phyloP scores from a whole-genome alignment of 1,140 invertebrate genomes.

The Teleopsis dalmanni region DNA sequence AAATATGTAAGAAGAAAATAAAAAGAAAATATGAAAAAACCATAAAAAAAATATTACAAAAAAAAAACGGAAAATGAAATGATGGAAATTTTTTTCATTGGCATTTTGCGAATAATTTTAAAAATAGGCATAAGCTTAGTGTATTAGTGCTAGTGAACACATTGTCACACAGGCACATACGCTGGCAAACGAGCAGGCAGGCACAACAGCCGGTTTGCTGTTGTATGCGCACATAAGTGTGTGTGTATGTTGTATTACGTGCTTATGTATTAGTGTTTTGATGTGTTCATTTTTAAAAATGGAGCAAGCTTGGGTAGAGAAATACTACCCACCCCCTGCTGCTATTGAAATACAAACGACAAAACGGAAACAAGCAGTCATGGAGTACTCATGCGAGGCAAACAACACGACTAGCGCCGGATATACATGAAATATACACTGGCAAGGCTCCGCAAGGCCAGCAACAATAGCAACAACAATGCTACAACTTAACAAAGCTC shows the following conservation, averaged over 20 bases:
- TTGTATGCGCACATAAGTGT: background rate
- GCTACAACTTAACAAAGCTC: too few relatives aligned
- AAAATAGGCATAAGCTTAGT: too few relatives aligned
- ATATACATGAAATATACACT: too few relatives aligned
- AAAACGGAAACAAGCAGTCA: background rate
- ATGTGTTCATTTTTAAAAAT: conserved; percentile 11
- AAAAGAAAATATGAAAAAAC: too few relatives aligned
- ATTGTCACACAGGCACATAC: too few relatives aligned
- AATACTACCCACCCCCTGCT: conserved; percentile 7
- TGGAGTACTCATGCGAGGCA: too few relatives aligned
- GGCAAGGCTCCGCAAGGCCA: too few relatives aligned
- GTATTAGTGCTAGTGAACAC: too few relatives aligned
- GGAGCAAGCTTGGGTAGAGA: conserved; percentile 6
- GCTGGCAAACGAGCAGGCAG: background rate
- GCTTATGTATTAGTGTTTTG: background rate
- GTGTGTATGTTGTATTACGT: background rate
- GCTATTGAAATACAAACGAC: background rate
- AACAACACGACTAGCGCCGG: too few relatives aligned
- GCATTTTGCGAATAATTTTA: too few relatives aligned
- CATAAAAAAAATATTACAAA: background rate
- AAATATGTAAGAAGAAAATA: background rate
- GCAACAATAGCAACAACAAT: background rate
- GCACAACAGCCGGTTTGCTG: too few relatives aligned
- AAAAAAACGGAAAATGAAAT: background rate
- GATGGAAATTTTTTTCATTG: too few relatives aligned